Conservation (phyloP, 1,140 invertebrate species). For the Trachymyrmex cornetzi region DNA sequence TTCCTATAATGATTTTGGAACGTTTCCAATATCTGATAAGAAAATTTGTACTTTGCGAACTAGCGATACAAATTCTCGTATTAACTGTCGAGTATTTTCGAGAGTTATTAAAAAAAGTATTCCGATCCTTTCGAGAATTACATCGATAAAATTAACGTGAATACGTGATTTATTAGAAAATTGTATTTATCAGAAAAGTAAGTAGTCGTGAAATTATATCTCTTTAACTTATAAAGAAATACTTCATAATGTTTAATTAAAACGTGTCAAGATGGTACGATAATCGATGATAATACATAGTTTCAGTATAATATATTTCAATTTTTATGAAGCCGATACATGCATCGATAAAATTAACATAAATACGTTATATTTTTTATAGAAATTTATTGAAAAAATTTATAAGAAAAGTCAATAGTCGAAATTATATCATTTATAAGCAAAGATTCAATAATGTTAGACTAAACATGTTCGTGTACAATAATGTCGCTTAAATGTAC, state of each 20-base stretch:
- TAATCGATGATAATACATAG: too few relatives aligned
- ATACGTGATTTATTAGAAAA: too few relatives aligned
- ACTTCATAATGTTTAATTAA: too few relatives aligned
- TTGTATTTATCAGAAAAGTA: too few relatives aligned
- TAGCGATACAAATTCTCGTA: not conserved
- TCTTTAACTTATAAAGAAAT: too few relatives aligned
- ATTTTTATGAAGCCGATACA: not conserved
- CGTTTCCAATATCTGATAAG: not conserved
- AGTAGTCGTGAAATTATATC: too few relatives aligned
- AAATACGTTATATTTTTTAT: not conserved
- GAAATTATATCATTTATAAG: not conserved
- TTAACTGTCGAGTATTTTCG: not conserved
- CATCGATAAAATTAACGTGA: too few relatives aligned
- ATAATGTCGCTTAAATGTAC: not conserved
- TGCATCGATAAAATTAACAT: not conserved
- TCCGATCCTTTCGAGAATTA: not conserved
- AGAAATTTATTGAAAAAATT: not conserved
- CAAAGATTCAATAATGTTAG: not conserved
- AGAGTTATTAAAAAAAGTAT: not conserved
- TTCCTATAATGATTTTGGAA: not conserved
- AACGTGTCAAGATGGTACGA: too few relatives aligned
- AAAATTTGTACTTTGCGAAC: not conserved
- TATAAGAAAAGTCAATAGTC: not conserved
- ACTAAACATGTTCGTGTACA: not conserved
- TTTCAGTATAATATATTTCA: too few relatives aligned